Percentiles rank a stretch among this genome's conserved stretches.
Conservation (phyloP, 2,888 invertebrate species). For the Plemyria rubiginata region DNA sequence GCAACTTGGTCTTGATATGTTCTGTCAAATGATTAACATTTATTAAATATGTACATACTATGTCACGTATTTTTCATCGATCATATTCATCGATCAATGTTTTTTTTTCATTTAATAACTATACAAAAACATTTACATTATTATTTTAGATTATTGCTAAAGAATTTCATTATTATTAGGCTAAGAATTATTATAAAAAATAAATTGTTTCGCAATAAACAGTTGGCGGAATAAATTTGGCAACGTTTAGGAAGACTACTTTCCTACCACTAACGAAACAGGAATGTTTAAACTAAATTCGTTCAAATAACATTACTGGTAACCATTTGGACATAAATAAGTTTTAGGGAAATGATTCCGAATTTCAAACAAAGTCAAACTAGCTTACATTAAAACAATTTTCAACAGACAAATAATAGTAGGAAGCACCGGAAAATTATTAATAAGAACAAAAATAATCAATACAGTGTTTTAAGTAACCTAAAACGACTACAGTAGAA, state of each 20-base stretch:
- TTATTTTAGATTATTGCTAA: slow-evolving; percentile 81
- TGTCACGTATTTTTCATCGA: slow-evolving; percentile 43
- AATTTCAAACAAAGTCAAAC: slow-evolving; percentile 69
- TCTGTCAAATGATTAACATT: slow-evolving; percentile 53
- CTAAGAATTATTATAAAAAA: slow-evolving; percentile 70
- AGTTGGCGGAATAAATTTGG: slow-evolving; percentile 83
- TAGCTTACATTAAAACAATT: slow-evolving; percentile 77
- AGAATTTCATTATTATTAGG: slow-evolving; percentile 81
- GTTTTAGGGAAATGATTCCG: slow-evolving; percentile 59
- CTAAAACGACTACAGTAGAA: slow-evolving; percentile 27
- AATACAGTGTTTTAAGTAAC: slow-evolving; percentile 18
- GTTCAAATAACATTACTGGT: slow-evolving; percentile 80
- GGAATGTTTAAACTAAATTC: slow-evolving; percentile 83
- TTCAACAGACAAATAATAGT: slow-evolving; percentile 80
- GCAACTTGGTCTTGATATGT: slow-evolving; percentile 65
- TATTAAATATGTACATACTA: slow-evolving; percentile 67
- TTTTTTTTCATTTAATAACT: slow-evolving; percentile 68
- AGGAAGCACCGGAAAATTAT: slow-evolving; percentile 81
- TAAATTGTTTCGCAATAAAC: slow-evolving; percentile 79
- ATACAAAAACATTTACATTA: slow-evolving; percentile 84
- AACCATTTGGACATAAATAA: slow-evolving; percentile 75
- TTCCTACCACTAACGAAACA: slow-evolving; percentile 83
- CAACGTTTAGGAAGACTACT: slow-evolving; percentile 85
- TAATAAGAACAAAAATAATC: slow-evolving; percentile 60
- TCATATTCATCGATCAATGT: slow-evolving; percentile 58